A percentile compares a stretch with the other conserved stretches of the same genome.
phyloP scores from a whole-genome alignment of 2,113 vertebrate genomes.

The Stictonetta naevosa region DNA sequence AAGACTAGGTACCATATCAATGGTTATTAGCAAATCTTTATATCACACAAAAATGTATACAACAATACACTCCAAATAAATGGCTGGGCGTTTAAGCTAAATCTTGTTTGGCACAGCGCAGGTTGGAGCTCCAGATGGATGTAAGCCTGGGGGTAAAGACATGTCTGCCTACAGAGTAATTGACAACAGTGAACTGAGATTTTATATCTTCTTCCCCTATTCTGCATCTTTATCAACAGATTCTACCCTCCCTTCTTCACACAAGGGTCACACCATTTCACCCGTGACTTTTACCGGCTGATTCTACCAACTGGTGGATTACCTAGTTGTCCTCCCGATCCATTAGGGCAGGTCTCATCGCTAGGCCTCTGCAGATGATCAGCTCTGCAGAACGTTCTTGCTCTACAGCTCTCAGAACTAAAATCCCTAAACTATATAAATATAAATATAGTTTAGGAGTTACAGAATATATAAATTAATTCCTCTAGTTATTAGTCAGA shows the following conservation, averaged over 20 bases:
- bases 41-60: background rate
- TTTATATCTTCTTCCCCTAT: background rate
- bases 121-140: constrained; percentile 47
- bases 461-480: background rate
- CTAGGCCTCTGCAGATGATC: background rate
- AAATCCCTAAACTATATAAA: background rate
- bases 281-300: background rate
- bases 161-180: constrained; percentile 11
- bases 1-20: background rate
- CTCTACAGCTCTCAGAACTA: background rate
- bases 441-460: no score
- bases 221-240: background rate
- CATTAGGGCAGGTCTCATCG: background rate
- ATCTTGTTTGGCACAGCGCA: constrained; percentile 36
- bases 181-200: constrained; percentile 1
- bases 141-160: background rate
- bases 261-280: background rate
- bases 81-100: background rate
- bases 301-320: background rate
- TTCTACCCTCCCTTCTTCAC: background rate
- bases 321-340: background rate
- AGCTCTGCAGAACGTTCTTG: background rate
- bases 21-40: background rate
- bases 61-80: background rate
- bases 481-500: background rate